Conservation (phyloP, 2,797 vertebrate genomes). For the Pipistrellus kuhlii region DNA sequence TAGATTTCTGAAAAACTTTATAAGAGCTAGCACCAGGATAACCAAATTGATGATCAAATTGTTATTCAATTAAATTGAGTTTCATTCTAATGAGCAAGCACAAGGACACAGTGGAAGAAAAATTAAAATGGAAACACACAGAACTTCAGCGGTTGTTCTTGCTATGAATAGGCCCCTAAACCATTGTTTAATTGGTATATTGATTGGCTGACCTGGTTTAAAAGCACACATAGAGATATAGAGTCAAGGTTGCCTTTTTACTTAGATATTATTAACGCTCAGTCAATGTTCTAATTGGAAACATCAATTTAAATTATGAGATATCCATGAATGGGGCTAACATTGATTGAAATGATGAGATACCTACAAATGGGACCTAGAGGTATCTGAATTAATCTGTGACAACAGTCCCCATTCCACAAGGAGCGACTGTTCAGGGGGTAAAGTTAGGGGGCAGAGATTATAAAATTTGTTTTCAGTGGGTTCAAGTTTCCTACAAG, state of each 20-base stretch:
- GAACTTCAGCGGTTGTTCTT: background rate
- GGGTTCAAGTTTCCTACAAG: background rate
- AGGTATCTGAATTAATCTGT: background rate
- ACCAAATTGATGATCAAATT: background rate
- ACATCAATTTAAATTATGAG: background rate
- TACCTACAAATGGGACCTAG: accelerated
- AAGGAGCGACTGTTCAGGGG: background rate
- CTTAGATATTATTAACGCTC: background rate
- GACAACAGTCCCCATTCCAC: background rate
- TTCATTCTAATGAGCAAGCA: background rate
- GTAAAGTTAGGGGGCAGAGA: background rate
- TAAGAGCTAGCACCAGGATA: background rate
- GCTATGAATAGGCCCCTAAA: background rate
- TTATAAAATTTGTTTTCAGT: background rate
- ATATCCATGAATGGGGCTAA: background rate
- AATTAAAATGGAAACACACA: background rate
- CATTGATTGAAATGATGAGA: background rate
- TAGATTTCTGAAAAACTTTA: background rate
- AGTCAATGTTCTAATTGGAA: background rate
- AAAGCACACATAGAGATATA: background rate
- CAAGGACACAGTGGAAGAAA: background rate
- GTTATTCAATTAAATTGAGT: background rate
- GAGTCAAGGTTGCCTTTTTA: background rate
- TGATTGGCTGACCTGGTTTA: background rate
- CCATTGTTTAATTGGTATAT: background rate